Conservation (phyloP, 2,113 vertebrate species). For the Mellivora capensis region DNA sequence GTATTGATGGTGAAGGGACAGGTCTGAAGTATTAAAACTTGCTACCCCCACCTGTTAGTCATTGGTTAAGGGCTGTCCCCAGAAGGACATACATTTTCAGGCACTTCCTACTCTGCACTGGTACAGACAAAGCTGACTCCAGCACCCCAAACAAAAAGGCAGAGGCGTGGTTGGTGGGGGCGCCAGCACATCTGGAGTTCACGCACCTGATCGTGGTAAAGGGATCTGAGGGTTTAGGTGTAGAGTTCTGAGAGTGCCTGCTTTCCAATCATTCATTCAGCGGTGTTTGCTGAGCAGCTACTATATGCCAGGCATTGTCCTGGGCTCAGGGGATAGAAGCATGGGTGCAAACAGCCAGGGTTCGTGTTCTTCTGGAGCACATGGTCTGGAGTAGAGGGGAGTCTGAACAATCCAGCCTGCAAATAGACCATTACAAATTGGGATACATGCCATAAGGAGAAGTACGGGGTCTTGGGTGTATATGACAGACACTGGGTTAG, state of each 20-base stretch:
- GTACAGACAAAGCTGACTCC: background rate
- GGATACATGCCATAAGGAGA: background rate
- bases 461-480: background rate
- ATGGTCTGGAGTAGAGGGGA: background rate
- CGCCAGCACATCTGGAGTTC: background rate
- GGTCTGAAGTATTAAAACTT: background rate
- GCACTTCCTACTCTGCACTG: too few relatives aligned
- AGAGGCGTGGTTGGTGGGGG: background rate
- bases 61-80: background rate
- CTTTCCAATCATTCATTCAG: too few relatives aligned
- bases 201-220: background rate
- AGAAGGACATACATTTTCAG: background rate
- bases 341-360: background rate
- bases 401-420: background rate
- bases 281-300: background rate
- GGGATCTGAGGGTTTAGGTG: background rate
- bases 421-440: background rate
- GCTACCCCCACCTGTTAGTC: background rate
- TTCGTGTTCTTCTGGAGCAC: background rate
- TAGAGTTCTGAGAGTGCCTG: background rate
- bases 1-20: background rate
- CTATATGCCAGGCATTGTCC: too few relatives aligned
- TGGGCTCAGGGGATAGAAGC: background rate
- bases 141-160: background rate
- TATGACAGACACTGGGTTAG: background rate